Evolutionary conservation across 2,888 invertebrate species (phyloP), one percentile per base, ranked within the genome.

Genomic region (Metacarcinus magister): DNA sequence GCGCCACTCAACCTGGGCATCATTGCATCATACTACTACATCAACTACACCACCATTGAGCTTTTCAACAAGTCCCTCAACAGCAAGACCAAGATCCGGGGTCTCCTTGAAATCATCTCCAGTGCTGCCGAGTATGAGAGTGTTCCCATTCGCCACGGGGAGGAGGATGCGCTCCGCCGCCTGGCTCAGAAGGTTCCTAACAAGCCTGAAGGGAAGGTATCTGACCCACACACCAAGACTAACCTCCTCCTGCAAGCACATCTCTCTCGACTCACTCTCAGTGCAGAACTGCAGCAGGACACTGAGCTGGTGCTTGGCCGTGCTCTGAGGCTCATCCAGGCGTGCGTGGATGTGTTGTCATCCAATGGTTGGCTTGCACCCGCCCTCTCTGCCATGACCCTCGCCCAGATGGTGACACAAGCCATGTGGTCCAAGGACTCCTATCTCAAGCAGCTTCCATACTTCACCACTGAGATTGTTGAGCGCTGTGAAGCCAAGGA

Each of bases 351-450:
- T 97, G 99, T 99, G 16, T 98, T 99, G 75, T 99, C 98, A 97
- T 99, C 99, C 91, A 99, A 99, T 97, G 99, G 99, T 60, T 99
- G 99, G 99, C 98, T 99, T 94, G 98, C 99, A 0, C 99, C 99
- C 0, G 99, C 99, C 4, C 99, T 99, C 87, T 99, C 99, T 32
- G 99, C 99, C 97, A 99, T 99, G 99, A 99, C 99, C 98, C 98
- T 99, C 97, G 99, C 99, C 0, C 99, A 99, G 98, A 99, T 99
- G 99, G 99, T 99, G 2, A 99, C 99, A 0, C 99, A 99, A 98
- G 99, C 99, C 16, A 99, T 99, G 99, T 99, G 99, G 99, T 99
- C 99, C 97, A 99, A 99, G 98, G 99, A 99, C 98, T 99, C 99
- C 0, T 99, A 99, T 97, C 98, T 99, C 97, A 98, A 99, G 97